These are phyloP conservation scores for Nibea coibor DNA, from an alignment of 2,113 vertebrate genomes.

Conservation along the genomic window DNA sequence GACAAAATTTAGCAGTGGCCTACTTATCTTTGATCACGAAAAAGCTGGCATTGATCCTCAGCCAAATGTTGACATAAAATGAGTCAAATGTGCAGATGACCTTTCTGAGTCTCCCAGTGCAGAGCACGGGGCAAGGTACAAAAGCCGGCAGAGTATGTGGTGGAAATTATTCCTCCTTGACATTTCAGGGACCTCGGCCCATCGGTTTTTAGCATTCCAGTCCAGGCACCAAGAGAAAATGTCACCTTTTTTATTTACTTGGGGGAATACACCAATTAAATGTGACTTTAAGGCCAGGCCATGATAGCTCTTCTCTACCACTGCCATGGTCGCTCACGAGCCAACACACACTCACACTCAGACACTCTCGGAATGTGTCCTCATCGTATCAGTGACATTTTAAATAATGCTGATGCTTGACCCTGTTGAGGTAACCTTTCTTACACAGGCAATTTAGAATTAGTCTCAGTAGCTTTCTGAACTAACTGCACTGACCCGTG, in stretches of 20 bases:
- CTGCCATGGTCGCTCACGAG: conserved; percentile 54
- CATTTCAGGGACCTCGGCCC: conserved; percentile 78
- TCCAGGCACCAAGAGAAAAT: conserved; percentile 80
- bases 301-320: conserved; percentile 62
- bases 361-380: conserved; percentile 57
- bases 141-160: conserved; percentile 71
- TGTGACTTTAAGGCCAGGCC: conserved; percentile 79
- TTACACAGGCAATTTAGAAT: conserved; percentile 69
- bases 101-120: conserved; percentile 76
- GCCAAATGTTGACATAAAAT: conserved; percentile 84
- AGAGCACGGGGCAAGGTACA: conserved; percentile 60
- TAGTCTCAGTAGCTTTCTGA: conserved; percentile 63
- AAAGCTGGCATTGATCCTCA: conserved; percentile 76
- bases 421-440: conserved; percentile 77
- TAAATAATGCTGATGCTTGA: conserved; percentile 79
- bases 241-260: conserved; percentile 86
- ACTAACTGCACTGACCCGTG: conserved; percentile 62
- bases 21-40: conserved; percentile 82
- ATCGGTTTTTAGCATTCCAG: conserved; percentile 80
- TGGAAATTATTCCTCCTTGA: conserved; percentile 85
- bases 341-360: conserved; percentile 34
- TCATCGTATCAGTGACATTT: conserved; percentile 77
- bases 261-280: conserved; percentile 84
- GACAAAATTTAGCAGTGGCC: conserved; percentile 48
- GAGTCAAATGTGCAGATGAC: conserved; percentile 81